Conservation (phyloP, 2,888 invertebrate species). For the Aphodius granarius region DNA sequence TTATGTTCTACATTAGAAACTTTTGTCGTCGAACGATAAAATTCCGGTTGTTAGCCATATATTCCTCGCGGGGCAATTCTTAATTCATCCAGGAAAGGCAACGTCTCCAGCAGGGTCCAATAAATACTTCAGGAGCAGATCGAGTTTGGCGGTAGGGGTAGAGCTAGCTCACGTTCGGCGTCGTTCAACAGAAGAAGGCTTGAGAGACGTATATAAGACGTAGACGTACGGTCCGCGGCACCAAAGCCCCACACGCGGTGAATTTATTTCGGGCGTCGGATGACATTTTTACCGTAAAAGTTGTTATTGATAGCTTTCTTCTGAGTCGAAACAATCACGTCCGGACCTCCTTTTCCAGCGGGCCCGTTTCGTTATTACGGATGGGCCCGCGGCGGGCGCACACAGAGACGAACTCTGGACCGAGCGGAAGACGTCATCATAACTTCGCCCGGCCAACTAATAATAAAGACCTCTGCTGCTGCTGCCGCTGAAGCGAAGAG, state of each 20-base stretch:
- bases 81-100: conserved; percentile 7
- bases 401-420: conserved; percentile 34
- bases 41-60: conserved; percentile 6
- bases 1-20: too few relatives aligned
- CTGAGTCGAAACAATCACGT: conserved; percentile 45
- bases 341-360: conserved; percentile 24
- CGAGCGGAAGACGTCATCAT: conserved; percentile 40
- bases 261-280: conserved; percentile 35
- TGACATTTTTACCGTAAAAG: conserved; percentile 49
- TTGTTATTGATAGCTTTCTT: conserved; percentile 48
- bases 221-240: conserved; percentile 7
- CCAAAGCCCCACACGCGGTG: conserved; percentile 29
- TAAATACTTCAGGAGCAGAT: conserved; percentile 37
- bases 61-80: neutral
- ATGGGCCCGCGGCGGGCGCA: conserved; percentile 33
- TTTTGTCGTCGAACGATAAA: too few relatives aligned
- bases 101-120: conserved; percentile 34
- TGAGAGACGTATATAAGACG: neutral
- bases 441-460: conserved; percentile 45
- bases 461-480: conserved; percentile 48
- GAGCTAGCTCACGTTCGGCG: conserved; percentile 16
- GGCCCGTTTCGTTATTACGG: conserved; percentile 33
- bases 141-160: conserved; percentile 32
- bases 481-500: conserved; percentile 33
- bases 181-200: neutral